Evolutionary conservation across 2,888 invertebrate species (phyloP).

Genomic region (Schizaphis graminum): DNA sequence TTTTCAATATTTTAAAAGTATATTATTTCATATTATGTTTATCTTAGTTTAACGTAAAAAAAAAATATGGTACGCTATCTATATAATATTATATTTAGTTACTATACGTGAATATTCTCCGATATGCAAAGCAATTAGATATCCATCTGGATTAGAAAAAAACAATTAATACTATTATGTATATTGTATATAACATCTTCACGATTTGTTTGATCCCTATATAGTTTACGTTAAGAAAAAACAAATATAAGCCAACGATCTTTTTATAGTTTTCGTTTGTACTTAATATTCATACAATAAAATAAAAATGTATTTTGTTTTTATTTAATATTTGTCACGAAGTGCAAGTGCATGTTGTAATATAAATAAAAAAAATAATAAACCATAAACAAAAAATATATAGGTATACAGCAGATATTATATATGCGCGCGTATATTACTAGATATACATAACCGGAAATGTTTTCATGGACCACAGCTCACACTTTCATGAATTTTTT

Average conservation of each 20-base stretch:
- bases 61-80: background rate
- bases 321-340: slow-evolving; percentile 1
- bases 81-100: background rate
- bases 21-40: background rate
- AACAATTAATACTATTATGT: background rate
- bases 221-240: background rate
- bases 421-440: background rate
- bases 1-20: background rate
- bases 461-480: slow-evolving; percentile 52
- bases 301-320: background rate
- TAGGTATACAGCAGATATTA: background rate
- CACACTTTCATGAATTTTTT: slow-evolving; percentile 46
- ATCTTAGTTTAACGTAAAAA: background rate
- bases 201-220: background rate
- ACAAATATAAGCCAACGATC: background rate
- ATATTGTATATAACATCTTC: background rate
- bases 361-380: background rate
- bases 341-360: background rate
- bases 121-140: background rate
- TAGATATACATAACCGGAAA: slow-evolving; percentile 43
- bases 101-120: background rate
- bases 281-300: background rate
- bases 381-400: background rate
- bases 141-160: background rate
- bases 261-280: slow-evolving; percentile 1